Conservation (phyloP, 1,140 invertebrate genomes). For the Caenorhabditis briggsae region DNA sequence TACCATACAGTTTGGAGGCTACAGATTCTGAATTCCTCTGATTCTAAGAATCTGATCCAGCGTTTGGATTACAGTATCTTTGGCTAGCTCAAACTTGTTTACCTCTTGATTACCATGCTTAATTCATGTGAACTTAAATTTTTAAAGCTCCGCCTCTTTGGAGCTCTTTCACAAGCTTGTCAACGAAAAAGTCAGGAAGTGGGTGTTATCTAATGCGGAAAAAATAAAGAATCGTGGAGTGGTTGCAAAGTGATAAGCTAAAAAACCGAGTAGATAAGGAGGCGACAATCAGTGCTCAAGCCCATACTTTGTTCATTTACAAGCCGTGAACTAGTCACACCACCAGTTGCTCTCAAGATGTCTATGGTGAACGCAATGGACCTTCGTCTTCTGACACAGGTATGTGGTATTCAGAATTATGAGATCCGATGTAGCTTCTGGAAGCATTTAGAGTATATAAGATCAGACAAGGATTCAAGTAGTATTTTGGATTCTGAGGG, state of each 20-base stretch:
- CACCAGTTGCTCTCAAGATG: slow-evolving; percentile 13
- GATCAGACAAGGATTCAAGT: neutral
- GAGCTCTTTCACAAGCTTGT: slow-evolving; percentile 34
- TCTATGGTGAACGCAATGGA: slow-evolving; percentile 16
- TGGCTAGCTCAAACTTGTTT: neutral
- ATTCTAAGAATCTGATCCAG: neutral
- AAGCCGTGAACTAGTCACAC: slow-evolving; percentile 29
- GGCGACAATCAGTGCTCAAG: slow-evolving; percentile 37
- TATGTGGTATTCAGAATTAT: neutral
- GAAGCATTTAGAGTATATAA: neutral
- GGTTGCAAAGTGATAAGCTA: slow-evolving; percentile 43
- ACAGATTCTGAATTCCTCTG: neutral
- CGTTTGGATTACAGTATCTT: neutral
- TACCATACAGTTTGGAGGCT: neutral
- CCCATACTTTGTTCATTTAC: slow-evolving; percentile 48
- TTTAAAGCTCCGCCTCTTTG: neutral
- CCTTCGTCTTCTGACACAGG: slow-evolving; percentile 29
- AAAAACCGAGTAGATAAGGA: slow-evolving; percentile 49
- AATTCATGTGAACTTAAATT: neutral
- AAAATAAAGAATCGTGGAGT: slow-evolving; percentile 21
- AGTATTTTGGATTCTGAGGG: neutral
- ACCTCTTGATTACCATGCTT: neutral
- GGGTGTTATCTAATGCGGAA: slow-evolving; percentile 53
- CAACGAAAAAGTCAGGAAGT: slow-evolving; percentile 53
- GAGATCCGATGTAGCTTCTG: neutral